phyloP scores from a whole-genome alignment of 2,113 vertebrate genomes.

The Macaca fascicularis region DNA sequence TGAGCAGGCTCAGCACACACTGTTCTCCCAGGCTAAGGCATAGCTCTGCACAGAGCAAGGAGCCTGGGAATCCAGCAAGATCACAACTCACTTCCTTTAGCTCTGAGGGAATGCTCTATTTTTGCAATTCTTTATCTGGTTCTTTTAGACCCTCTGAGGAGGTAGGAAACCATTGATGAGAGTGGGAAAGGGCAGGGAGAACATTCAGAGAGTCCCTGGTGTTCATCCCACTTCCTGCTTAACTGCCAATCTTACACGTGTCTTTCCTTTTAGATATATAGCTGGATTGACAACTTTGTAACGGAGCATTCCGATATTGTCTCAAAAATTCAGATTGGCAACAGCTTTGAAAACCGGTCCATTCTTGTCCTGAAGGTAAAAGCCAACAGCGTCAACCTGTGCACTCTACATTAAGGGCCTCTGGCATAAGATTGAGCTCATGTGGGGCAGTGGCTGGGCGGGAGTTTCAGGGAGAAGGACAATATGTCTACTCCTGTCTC shows the following conservation, averaged over 20 bases:
- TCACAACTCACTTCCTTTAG: neutral
- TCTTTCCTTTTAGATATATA: slow-evolving; percentile 88
- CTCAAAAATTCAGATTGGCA: slow-evolving; percentile 91
- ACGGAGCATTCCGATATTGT: slow-evolving; percentile 87
- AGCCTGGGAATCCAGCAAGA: neutral
- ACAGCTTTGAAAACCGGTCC: slow-evolving; percentile 90
- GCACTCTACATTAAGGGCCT: neutral
- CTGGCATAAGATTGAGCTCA: neutral
- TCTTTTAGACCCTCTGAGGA: neutral
- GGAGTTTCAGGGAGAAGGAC: neutral
- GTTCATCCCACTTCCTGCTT: neutral
- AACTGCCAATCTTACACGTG: neutral
- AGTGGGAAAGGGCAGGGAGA: neutral
- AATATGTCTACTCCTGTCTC: neutral
- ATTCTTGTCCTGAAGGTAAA: slow-evolving; percentile 93
- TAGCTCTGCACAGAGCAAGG: neutral
- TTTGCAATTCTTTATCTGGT: neutral
- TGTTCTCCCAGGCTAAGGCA: neutral
- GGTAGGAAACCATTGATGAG: neutral
- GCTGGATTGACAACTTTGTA: slow-evolving; percentile 92
- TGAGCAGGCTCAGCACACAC: neutral
- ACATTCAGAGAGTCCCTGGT: neutral
- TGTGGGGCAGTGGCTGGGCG: neutral
- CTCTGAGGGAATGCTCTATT: neutral
- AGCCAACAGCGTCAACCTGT: rapidly evolving